phyloP scores from a whole-genome alignment of 2,113 vertebrate species.

The Anhinga rufa region DNA sequence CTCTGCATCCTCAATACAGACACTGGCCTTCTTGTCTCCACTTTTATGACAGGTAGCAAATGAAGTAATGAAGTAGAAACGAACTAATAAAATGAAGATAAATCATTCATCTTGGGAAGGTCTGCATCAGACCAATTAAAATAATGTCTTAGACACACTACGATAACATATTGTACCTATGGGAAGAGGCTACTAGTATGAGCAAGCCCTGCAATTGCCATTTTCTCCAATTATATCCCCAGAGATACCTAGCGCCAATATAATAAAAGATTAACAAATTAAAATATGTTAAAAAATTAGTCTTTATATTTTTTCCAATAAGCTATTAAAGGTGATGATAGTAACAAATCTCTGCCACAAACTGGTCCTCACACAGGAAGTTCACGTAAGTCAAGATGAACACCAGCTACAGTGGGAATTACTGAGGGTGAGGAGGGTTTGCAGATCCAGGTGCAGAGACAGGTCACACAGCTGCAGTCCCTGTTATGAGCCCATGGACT shows the following conservation, averaged over 20 bases:
- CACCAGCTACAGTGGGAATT: background rate
- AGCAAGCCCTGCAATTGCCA: background rate
- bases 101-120: background rate
- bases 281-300: background rate
- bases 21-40: background rate
- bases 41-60: conserved; percentile 16
- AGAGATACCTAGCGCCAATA: background rate
- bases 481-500: accelerated
- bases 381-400: accelerated
- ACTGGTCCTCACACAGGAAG: background rate
- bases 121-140: conserved; percentile 45
- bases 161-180: background rate
- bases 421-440: background rate
- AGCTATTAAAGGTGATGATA: background rate
- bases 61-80: conserved; percentile 21
- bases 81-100: background rate
- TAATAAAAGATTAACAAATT: background rate
- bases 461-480: background rate
- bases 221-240: background rate
- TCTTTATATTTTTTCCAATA: background rate
- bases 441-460: background rate
- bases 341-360: background rate
- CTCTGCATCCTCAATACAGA: background rate
- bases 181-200: background rate
- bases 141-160: background rate